phyloP scores from a whole-genome alignment of 2,113 vertebrate species.

The Laticauda laticaudata region DNA sequence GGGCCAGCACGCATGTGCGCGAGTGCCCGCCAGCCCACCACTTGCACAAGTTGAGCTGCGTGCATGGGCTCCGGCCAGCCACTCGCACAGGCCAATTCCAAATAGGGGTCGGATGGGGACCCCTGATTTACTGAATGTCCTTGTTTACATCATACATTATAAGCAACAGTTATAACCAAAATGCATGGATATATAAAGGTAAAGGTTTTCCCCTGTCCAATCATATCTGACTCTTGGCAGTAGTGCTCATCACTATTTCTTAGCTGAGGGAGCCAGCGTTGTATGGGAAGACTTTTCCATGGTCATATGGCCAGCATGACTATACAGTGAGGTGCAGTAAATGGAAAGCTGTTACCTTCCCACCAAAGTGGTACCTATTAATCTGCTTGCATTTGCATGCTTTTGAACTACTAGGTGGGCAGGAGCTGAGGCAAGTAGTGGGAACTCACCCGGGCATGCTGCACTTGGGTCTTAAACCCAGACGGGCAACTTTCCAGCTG shows the following conservation, averaged over 20 bases:
- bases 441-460: not conserved
- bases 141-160: not conserved
- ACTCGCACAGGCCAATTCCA: not conserved
- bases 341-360: not conserved
- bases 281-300: not conserved
- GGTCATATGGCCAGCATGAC: not conserved
- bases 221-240: not conserved
- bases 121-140: not conserved
- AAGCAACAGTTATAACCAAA: not conserved
- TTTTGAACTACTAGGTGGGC: not conserved
- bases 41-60: too few relatives aligned
- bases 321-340: not conserved
- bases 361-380: not conserved
- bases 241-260: not conserved
- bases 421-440: not conserved
- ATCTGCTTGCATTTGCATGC: not conserved
- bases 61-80: too few relatives aligned
- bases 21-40: too few relatives aligned
- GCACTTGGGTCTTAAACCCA: not conserved
- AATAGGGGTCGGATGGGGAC: not conserved
- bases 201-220: not conserved
- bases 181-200: not conserved
- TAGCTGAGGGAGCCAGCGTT: not conserved
- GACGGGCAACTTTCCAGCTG: not conserved
- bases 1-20: too few relatives aligned